Evolutionary conservation across 2,888 invertebrate species (phyloP), one percentile per base, ranked within the genome.

Genomic region (Dryomyza anilis): DNA sequence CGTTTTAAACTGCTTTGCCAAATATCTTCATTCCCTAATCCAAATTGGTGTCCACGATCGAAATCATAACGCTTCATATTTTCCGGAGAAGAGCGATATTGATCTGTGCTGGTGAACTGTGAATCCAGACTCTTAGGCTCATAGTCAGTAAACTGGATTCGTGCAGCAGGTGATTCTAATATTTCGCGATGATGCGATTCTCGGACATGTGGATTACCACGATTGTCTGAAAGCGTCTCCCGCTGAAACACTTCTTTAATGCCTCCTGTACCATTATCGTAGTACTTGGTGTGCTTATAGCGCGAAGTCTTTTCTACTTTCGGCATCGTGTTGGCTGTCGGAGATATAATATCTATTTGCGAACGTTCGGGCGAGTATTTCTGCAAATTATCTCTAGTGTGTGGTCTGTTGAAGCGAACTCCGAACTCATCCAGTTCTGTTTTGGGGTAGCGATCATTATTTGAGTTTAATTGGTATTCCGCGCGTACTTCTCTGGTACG

Each of bases 101-200:
- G 74, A 69, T 88, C 86, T 67, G 87, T 88, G 45, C 70, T 73
- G 21, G 74, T 76, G 59, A 87, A 85, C 61, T 88, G 86, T 1
- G 86, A 89, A 74, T 90, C 90, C 59, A 90, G 84, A 73, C 89
- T 89, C 70, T 89, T 89, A 33, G 90, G 90, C 76, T 90, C 90
- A 19, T 77, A 77, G 59, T 81, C 80, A 8, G 66, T 63, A 23
- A 50, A 14, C 25, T 50, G 50, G 2, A 25, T 23, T 3, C 74
- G 70, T 36, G 77, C 77, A 0, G 73, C 55, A 4, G 74, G 72
- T 1, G 76, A 77, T 48, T 79, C 83, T 19, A 84, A 71, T 57
- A 84, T 82, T 66, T 85, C 84, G 21, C 83, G 82, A 46, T 81
- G 79, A 21, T 83, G 76, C 1, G 83, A 81, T 69, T 86, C 85